phyloP scores from a whole-genome alignment of 2,113 vertebrate genomes.

The Menidia beryllina region DNA sequence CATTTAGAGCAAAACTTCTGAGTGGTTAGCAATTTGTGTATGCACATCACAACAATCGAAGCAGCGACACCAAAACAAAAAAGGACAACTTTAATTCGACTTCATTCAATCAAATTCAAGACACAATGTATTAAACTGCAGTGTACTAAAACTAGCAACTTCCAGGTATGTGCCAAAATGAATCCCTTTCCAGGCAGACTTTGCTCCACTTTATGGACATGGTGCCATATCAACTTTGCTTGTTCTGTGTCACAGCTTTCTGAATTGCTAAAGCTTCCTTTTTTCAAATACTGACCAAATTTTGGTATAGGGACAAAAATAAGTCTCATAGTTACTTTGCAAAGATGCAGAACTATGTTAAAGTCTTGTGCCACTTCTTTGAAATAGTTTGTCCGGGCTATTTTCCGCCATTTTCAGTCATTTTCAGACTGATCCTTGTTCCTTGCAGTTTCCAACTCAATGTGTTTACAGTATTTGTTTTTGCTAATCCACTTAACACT shows the following conservation, averaged over 20 bases:
- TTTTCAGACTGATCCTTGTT: background rate
- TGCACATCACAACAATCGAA: background rate
- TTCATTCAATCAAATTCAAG: background rate
- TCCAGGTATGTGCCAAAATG: constrained; percentile 53
- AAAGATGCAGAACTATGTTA: background rate
- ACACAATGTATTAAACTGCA: background rate
- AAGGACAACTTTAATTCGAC: background rate
- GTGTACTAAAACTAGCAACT: background rate
- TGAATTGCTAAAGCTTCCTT: constrained; percentile 19
- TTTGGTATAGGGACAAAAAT: background rate
- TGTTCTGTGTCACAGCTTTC: constrained; percentile 35
- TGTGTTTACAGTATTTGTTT: too few species aligned
- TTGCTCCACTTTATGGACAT: constrained; percentile 45
- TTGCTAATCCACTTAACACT: background rate
- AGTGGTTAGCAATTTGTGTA: background rate
- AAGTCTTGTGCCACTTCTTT: background rate
- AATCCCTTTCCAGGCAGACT: constrained; percentile 55
- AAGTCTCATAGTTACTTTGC: background rate
- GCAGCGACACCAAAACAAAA: background rate
- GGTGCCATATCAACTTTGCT: constrained; percentile 50
- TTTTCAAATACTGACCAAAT: constrained; percentile 22
- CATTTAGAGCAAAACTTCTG: background rate
- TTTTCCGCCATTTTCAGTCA: background rate
- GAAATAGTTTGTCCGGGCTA: background rate
- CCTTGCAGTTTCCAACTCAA: background rate